These are phyloP conservation scores for Malacoraja senta DNA, from an alignment of 2,797 vertebrate genomes.

Conservation along the genomic window DNA sequence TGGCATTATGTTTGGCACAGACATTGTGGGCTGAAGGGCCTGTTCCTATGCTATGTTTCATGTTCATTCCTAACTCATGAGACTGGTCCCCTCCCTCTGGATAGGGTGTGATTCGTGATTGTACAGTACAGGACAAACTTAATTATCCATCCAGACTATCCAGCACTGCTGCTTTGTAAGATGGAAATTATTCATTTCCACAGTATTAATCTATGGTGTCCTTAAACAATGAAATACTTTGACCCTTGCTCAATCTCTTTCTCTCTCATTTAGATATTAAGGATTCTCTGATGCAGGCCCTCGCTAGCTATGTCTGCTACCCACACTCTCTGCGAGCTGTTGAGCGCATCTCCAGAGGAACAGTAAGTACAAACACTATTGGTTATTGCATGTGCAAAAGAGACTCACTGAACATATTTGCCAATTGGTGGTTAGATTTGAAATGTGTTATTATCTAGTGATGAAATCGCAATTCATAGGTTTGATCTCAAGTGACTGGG, in stretches of 20 bases:
- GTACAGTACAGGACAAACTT: not conserved
- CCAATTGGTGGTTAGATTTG: not conserved
- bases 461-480: not conserved
- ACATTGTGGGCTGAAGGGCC: too few species aligned
- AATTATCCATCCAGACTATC: not conserved
- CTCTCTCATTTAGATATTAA: constrained; percentile 73
- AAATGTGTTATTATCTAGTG: not conserved
- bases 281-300: constrained; percentile 92
- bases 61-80: not conserved
- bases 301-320: constrained; percentile 96
- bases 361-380: constrained; percentile 70
- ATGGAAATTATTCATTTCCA: not conserved
- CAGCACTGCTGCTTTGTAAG: not conserved
- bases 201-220: not conserved
- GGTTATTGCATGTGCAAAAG: not conserved
- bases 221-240: not conserved
- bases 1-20: too few species aligned
- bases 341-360: constrained; percentile 85
- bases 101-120: not conserved
- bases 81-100: not conserved
- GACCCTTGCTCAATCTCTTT: constrained; percentile 40
- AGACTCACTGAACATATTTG: not conserved
- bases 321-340: constrained; percentile 89
- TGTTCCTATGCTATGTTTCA: too few species aligned
- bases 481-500: not conserved